These are phyloP conservation scores for Macroramphosus scolopax DNA, from an alignment of 2,797 vertebrate genomes.

Conservation along the genomic window DNA sequence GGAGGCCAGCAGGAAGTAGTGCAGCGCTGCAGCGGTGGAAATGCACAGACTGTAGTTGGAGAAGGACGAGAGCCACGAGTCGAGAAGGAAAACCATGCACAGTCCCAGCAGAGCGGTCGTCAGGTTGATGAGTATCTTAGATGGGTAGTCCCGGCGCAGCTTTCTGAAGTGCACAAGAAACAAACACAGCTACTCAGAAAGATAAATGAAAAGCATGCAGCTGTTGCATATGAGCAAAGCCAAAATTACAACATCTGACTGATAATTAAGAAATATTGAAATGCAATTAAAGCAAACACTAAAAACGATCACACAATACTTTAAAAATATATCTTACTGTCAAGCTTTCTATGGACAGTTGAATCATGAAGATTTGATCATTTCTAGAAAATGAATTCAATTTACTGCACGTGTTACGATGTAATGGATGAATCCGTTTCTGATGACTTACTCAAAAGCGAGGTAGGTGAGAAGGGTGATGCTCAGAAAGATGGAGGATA, in stretches of 20 bases:
- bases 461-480: constrained; percentile 85
- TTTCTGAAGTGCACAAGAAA: constrained; percentile 65
- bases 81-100: constrained; percentile 81
- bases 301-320: not conserved
- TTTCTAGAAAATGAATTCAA: too few species aligned
- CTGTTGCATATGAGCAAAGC: too few species aligned
- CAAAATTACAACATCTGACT: too few species aligned
- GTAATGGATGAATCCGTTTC: too few species aligned
- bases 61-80: constrained; percentile 85
- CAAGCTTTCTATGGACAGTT: too few species aligned
- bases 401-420: too few species aligned
- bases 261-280: not conserved
- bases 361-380: too few species aligned
- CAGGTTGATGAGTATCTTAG: constrained; percentile 91
- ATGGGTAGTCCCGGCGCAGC: constrained; percentile 83
- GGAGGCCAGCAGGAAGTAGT: constrained; percentile 88
- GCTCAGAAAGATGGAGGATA: constrained; percentile 86
- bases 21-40: constrained; percentile 71
- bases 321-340: not conserved
- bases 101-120: constrained; percentile 82
- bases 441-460: constrained; percentile 85
- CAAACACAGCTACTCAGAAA: not conserved
- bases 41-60: constrained; percentile 77
- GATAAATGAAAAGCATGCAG: not conserved
- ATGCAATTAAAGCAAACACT: not conserved